These are phyloP conservation scores for Acronicta psi DNA, from an alignment of 2,888 invertebrate species.

Conservation along the genomic window DNA sequence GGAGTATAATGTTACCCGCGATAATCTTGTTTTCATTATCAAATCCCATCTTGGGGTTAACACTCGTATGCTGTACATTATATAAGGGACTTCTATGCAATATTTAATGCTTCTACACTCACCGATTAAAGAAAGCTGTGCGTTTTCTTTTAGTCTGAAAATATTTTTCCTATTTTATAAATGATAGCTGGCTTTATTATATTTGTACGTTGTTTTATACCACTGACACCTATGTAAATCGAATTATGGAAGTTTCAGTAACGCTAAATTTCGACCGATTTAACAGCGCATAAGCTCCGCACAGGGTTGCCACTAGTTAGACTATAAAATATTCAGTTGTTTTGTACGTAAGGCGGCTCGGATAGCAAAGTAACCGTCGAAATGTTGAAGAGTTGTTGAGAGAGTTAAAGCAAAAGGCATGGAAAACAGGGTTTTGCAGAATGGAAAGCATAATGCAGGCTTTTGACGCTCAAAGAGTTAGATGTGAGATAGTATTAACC, in stretches of 20 bases:
- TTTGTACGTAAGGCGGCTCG: neutral
- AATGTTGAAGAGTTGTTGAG: too few species aligned
- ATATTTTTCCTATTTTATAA: too few species aligned
- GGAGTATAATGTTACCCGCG: too few species aligned
- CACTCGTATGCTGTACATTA: too few species aligned
- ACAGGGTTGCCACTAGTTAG: conserved; percentile 32
- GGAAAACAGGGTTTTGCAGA: conserved; percentile 23
- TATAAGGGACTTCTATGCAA: too few species aligned
- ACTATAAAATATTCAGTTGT: conserved; percentile 12
- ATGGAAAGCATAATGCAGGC: conserved; percentile 2
- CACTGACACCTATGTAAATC: conserved; percentile 42
- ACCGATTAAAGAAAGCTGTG: too few species aligned
- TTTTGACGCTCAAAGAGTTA: conserved; percentile 29
- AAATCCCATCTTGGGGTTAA: too few species aligned
- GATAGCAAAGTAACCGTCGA: neutral
- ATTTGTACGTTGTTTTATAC: neutral
- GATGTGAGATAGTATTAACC: conserved; percentile 14
- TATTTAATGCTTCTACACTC: too few species aligned
- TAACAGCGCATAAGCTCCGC: conserved; percentile 32
- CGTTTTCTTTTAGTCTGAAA: too few species aligned
- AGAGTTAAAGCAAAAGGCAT: conserved; percentile 20
- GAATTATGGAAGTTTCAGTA: conserved; percentile 15
- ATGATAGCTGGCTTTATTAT: neutral
- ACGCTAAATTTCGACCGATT: conserved; percentile 38
- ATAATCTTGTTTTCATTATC: too few species aligned